phyloP scores from a whole-genome alignment of 1,140 invertebrate species.

The Theocolax elegans region DNA sequence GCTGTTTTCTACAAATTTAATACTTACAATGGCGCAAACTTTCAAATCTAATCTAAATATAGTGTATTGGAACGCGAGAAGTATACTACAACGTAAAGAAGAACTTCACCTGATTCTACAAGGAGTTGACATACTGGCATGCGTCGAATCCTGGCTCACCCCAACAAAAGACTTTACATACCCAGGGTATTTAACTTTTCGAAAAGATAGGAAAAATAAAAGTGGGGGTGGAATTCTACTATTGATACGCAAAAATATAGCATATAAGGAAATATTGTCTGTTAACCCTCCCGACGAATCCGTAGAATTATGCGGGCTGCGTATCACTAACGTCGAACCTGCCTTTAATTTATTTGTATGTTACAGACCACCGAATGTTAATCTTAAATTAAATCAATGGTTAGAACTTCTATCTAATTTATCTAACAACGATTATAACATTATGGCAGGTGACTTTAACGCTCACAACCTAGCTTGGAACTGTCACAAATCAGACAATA shows the following conservation, averaged over 20 bases:
- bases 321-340: too few relatives aligned
- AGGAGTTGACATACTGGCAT: conserved; percentile 19
- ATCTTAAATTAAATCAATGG: background rate
- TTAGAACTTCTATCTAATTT: background rate
- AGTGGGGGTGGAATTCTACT: background rate
- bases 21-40: too few relatives aligned
- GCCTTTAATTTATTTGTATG: background rate
- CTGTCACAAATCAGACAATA: background rate
- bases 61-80: conserved; percentile 21
- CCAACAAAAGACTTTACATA: too few relatives aligned
- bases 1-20: too few relatives aligned
- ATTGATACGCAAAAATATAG: conserved; percentile 9
- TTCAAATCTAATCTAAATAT: too few relatives aligned
- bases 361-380: background rate
- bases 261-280: conserved; percentile 3
- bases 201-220: background rate
- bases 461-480: background rate
- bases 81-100: background rate
- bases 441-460: background rate
- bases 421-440: too few relatives aligned
- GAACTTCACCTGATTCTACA: background rate
- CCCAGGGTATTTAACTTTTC: too few relatives aligned
- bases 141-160: background rate
- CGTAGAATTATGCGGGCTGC: conserved; percentile 3
- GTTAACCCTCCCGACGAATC: background rate